Base-by-base conservation (phyloP, 2,797 vertebrate species). In the Microctenopoma lineatum region DNA sequence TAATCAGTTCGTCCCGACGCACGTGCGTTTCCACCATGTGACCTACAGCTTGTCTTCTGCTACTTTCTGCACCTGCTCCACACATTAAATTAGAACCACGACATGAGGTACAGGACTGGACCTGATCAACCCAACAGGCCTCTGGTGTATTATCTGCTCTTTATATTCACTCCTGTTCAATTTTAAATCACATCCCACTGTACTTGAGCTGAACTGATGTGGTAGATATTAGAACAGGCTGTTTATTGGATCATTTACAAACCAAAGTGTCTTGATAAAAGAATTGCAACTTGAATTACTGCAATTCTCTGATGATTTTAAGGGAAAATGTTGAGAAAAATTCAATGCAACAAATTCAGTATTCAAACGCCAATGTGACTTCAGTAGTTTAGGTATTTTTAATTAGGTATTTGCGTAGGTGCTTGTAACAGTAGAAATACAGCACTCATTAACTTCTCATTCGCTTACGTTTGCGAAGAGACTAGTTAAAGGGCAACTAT, bases 1-100 rank as follows among this genome's bases (percentile, higher is more conserved):
- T 4, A 78, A 89, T 88, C 65, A 85, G 34, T 5, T 55, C 50
- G 48, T 60, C 59, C 15, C 0, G 41, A 25, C 54, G 6, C 90
- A 89, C 82, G 62, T 86, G 89, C 0, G 87, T 44, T 21, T 66
- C 39, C 2, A 38, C 6, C 79, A 61, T 32, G 83, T 80, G 82
- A 65, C 77, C 45, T 18, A 5, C 6, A n/a, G 25, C 60, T 47
- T 64, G 48, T 59, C 2, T 34, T 34, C 59, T 59, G 27, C 66
- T 39, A 45, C 38, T 34, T 1, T 29, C 26, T 42, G 59, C 70
- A 82, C 83, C 81, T 84, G 80, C 47, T 48, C 0, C 0, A n/a
- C 2, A 36, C 52, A 10, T 3, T 1, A 7, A 15, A 65, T 46
- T 25, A 54, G 48, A 26, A 16, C 14, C 41, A 36, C 5, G 42